Evolutionary conservation across 2,888 invertebrate species (phyloP), one percentile per base, ranked within the genome.

Genomic region (Zaprionus bogoriensis): DNA sequence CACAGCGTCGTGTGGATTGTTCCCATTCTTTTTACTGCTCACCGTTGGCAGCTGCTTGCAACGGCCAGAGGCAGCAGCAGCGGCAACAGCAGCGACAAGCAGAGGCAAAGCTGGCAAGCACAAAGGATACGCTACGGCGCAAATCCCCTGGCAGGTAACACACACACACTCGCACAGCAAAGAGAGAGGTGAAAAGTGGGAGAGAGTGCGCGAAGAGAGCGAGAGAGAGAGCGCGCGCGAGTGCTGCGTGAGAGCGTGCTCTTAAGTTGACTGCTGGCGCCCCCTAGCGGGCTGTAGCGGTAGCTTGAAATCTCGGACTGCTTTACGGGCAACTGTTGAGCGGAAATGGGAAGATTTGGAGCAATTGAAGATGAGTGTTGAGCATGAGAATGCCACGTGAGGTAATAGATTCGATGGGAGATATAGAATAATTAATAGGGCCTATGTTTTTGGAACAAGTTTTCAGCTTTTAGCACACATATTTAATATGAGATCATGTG

Each of bases 1-100:
- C 27, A 76, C 45, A 67, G 61, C 70, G 59, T 46, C 61, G 77
- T 85, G 80, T 83, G 86, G 80, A 67, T 85, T 80, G 66, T 45
- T 6, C 20, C 19, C 51, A 17, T 41, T 51, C 47, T 48, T 53
- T 77, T 69, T 54, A 51, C 52, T 39, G 46, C 50, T 45, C 22
- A 6, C 9, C 4, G 27, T 32, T 22, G 65, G 77, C 76, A 63
- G 67, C 79, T 69, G 63, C 58, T 64, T 53, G 68, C 78, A 77
- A 81, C 81, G 83, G 82, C 65, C 47, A 51, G 55, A 51, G 54
- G 45, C 58, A 62, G 59, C 10, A 59, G 54, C 61, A 57, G 50
- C 46, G 72, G 63, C 71, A 64, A 64, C 10, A 59, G 54, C 61
- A 57, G 50, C 46, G 72, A 60, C 71, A 12, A 59, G 54, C 61